Base-by-base conservation (phyloP, 1,140 invertebrate species). In the Trachelipus rathkii region DNA sequence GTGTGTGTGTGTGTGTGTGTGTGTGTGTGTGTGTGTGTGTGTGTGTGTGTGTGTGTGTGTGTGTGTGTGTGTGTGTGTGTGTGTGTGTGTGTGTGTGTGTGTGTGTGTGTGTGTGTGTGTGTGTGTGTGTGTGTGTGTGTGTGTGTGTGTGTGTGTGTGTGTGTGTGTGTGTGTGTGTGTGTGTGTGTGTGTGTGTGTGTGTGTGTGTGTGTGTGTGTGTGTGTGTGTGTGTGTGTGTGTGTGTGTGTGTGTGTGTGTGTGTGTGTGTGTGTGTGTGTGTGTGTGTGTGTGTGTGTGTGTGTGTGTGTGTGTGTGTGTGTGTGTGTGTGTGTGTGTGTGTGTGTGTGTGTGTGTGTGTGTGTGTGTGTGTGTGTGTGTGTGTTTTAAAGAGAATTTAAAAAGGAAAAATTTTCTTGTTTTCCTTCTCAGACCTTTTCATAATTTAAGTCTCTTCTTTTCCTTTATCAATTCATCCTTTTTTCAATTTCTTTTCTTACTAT, bases 11-110 rank as follows among this genome's bases (percentile, higher is more conserved):
- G 6, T 13, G 19, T 19, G 13, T 7, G 44, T 19, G 72, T n/a
- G 21, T 45, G 33, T 15, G 4, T 11, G 44, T 13, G 21, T 44
- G 9, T 44, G 24, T 19, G 13, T 13, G 19, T 23, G 46, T 44
- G 43, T 9, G 23, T 15, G n/a, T 23, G 44, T 70, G 15, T 15
- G 71, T 72, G 72, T n/a, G 33, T 1, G 33, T 74, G 43, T 75
- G 66, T 75, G 43, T 43, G 33, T 75, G 66, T 68, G 60, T 69
- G 33, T 68, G 19, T 75, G 66, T 75, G 19, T 69, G 60, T 74
- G 43, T 69, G 13, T 75, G 24, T 69, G 43, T 44, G 53, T 69
- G 33, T 43, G 23, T 23, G n/a, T 23, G 13, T 3, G 43, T 21
- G 23, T 19, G 23, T 46, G 72, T 23, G 6, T 13, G 19, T 19